Evolutionary conservation across 1,140 invertebrate species (phyloP).

Genomic region (Sarcophaga bullata): DNA sequence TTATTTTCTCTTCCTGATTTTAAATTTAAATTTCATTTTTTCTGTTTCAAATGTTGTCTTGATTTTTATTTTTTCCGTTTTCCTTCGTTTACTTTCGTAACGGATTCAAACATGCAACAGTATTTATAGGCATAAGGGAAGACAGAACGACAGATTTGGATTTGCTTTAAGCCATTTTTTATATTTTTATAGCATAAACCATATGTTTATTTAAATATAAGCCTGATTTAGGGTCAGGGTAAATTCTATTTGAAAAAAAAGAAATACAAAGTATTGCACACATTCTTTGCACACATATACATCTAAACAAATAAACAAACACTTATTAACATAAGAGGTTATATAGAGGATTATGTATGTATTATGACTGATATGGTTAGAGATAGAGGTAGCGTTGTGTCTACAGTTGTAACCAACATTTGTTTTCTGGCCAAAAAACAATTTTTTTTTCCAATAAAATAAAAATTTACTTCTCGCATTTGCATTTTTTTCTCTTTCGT

Average conservation of each 20-base stretch:
- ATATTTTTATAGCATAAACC: neutral
- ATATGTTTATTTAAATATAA: conserved; percentile 37
- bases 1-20: neutral
- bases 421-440: conserved; percentile 11
- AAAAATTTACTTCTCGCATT: neutral
- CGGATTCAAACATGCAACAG: conserved; percentile 23
- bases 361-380: no score
- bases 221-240: conserved; percentile 39
- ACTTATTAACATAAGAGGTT: no score
- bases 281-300: neutral
- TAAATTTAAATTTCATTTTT: neutral
- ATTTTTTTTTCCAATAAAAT: neutral
- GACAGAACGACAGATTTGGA: conserved; percentile 10
- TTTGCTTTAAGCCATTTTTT: conserved; percentile 32
- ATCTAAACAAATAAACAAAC: neutral
- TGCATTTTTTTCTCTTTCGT: neutral
- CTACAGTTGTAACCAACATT: neutral
- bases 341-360: no score
- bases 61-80: neutral
- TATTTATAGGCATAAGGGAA: neutral
- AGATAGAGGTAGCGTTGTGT: neutral
- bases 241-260: no score
- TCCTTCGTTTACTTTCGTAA: neutral
- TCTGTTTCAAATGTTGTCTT: neutral
- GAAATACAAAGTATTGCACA: no score